A percentile compares a stretch with the other conserved stretches of the same genome.
These are phyloP conservation scores for Sylvilagus floridanus DNA, from an alignment of 2,797 vertebrate genomes.

Conservation along the genomic window DNA sequence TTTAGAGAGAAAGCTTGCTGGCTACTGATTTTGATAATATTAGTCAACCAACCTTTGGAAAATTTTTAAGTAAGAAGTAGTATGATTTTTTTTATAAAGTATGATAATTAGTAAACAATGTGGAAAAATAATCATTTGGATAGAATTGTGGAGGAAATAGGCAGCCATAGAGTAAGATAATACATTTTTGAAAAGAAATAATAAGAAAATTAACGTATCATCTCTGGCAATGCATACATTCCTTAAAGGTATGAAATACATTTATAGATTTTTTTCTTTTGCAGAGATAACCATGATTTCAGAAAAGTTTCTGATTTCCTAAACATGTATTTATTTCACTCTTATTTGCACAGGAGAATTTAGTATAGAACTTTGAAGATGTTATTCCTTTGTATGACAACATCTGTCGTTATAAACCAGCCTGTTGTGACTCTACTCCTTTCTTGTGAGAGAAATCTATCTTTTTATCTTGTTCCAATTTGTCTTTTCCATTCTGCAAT, in stretches of 20 bases:
- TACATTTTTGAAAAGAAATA: not conserved
- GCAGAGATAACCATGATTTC: not conserved
- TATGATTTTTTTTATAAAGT: not conserved
- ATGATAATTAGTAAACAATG: not conserved
- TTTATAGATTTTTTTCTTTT: not conserved
- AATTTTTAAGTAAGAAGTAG: conserved; percentile 6
- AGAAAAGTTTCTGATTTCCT: not conserved
- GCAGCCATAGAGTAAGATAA: not conserved
- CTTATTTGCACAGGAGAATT: not conserved
- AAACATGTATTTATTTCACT: not conserved
- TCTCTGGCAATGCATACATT: not conserved
- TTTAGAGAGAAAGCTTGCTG: not conserved
- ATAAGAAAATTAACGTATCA: not conserved
- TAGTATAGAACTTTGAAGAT: conserved; percentile 27
- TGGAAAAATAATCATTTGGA: not conserved
- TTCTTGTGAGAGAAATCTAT: not conserved
- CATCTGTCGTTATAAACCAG: not conserved
- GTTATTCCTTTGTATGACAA: not conserved
- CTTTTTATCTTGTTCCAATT: not conserved
- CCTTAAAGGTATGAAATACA: not conserved
- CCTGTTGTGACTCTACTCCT: not conserved
- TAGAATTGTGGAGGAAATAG: no score
- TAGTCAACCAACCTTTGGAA: not conserved
- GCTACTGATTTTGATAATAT: not conserved
- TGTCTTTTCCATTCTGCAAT: not conserved